Conservation (phyloP, 2,113 vertebrate genomes). For the Antennarius striatus region DNA sequence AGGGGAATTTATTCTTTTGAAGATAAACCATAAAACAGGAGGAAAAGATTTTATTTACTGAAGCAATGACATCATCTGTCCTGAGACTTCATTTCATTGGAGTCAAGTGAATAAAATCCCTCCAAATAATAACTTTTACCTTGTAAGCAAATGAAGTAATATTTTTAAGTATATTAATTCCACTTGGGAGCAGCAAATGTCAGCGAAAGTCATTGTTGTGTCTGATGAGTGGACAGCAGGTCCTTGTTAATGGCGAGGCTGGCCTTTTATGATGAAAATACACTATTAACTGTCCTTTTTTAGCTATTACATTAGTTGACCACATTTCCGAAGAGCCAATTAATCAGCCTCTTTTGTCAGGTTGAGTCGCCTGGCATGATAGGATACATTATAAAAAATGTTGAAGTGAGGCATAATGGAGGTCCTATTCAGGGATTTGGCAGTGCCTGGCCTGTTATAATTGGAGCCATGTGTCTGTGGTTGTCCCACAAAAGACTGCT, state of each 20-base stretch:
- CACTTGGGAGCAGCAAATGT: conserved; percentile 32
- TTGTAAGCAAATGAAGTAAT: conserved; percentile 28
- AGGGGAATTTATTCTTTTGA: conserved; percentile 52
- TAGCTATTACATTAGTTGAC: conserved; percentile 61
- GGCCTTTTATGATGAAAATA: conserved; percentile 57
- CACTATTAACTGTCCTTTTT: conserved; percentile 69
- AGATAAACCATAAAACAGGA: conserved; percentile 56
- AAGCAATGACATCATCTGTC: conserved; percentile 63
- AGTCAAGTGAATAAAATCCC: conserved; percentile 26
- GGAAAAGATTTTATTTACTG: conserved; percentile 12
- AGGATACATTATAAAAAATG: conserved; percentile 68
- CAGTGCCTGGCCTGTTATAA: conserved; percentile 54
- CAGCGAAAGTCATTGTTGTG: conserved; percentile 53
- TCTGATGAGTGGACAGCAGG: conserved; percentile 63
- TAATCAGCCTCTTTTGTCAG: conserved; percentile 70
- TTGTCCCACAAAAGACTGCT: conserved; percentile 45
- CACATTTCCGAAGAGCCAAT: conserved; percentile 69
- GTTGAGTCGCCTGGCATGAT: conserved; percentile 70
- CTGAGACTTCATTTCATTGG: background rate
- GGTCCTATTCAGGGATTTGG: conserved; percentile 68
- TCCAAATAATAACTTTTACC: conserved; percentile 22
- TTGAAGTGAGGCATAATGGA: conserved; percentile 63
- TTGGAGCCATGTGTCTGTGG: conserved; percentile 56
- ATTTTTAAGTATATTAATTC: conserved; percentile 46
- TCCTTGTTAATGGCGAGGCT: conserved; percentile 39